Evolutionary conservation across 2,888 invertebrate species (phyloP).

Genomic region (Thymelicus lineola): DNA sequence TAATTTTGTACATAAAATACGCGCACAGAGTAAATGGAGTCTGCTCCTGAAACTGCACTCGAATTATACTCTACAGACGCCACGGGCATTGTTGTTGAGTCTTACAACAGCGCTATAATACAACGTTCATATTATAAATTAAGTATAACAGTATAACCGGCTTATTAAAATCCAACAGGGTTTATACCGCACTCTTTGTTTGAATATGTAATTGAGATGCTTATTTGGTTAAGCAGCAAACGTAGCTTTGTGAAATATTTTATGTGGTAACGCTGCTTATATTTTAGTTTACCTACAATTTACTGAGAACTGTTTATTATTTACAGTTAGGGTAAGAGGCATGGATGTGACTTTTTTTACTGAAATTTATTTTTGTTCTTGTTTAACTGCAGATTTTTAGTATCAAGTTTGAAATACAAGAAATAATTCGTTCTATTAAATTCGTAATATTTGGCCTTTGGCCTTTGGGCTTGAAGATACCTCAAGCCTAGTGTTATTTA

Average conservation of each 20-base stretch:
- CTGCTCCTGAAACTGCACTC: slow-evolving; percentile 64
- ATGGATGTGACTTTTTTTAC: too few species aligned
- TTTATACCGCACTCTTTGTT: slow-evolving; percentile 58
- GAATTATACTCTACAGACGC: slow-evolving; percentile 63
- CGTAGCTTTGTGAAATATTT: slow-evolving; percentile 47
- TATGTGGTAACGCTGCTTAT: slow-evolving; percentile 30
- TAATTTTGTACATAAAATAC: slow-evolving; percentile 45
- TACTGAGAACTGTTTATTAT: slow-evolving; percentile 6
- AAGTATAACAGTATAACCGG: slow-evolving; percentile 50
- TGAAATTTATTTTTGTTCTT: too few species aligned
- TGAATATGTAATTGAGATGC: slow-evolving; percentile 64
- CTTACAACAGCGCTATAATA: slow-evolving; percentile 70
- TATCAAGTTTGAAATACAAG: too few species aligned
- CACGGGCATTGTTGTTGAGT: slow-evolving; percentile 57
- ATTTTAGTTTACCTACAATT: slow-evolving; percentile 32
- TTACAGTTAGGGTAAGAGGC: neutral
- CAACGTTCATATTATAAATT: slow-evolving; percentile 53
- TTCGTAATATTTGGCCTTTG: too few species aligned
- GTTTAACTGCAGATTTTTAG: too few species aligned
- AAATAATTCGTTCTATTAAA: too few species aligned
- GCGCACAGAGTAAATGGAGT: slow-evolving; percentile 75
- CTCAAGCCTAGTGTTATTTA: too few species aligned
- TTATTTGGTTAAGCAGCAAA: slow-evolving; percentile 58
- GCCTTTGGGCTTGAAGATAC: too few species aligned
- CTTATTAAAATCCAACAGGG: slow-evolving; percentile 66